phyloP scores from a whole-genome alignment of 2,797 vertebrate genomes.

The Otolemur crassicaudatus region DNA sequence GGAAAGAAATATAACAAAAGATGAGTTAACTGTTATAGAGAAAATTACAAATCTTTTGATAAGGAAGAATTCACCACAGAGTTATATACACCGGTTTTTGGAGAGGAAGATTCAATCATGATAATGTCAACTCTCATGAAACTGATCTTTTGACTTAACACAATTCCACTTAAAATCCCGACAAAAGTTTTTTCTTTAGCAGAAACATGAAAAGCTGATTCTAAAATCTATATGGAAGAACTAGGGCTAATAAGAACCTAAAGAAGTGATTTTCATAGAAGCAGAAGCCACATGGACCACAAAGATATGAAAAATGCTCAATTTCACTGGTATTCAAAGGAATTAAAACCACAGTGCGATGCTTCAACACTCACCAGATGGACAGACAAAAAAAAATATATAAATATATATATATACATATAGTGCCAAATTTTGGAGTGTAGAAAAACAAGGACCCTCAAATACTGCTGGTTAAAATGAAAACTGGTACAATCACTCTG shows the following conservation, averaged over 20 bases:
- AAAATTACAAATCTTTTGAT: conserved; percentile 29
- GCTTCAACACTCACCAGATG: not conserved
- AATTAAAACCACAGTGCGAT: conserved; percentile 32
- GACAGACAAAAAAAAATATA: not conserved
- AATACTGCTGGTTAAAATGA: conserved; percentile 38
- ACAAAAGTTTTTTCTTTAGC: not conserved
- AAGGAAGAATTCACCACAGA: conserved; percentile 1
- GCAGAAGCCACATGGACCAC: conserved; percentile 31
- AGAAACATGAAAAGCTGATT: not conserved
- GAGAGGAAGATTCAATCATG: not conserved
- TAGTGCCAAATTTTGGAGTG: not conserved
- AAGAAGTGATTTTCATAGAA: conserved; percentile 56
- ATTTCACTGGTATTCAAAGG: not conserved
- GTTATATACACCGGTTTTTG: not conserved
- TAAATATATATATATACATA: no score
- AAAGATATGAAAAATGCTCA: not conserved
- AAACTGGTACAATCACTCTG: not conserved
- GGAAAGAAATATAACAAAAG: conserved; percentile 48
- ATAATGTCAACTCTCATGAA: not conserved
- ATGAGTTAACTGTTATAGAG: not conserved
- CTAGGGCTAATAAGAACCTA: not conserved
- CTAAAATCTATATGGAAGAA: not conserved
- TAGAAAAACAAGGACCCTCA: not conserved
- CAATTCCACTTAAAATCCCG: not conserved
- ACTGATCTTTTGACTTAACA: not conserved